Conservation (phyloP, 2,113 vertebrate species). For the Oryzias javanicus region DNA sequence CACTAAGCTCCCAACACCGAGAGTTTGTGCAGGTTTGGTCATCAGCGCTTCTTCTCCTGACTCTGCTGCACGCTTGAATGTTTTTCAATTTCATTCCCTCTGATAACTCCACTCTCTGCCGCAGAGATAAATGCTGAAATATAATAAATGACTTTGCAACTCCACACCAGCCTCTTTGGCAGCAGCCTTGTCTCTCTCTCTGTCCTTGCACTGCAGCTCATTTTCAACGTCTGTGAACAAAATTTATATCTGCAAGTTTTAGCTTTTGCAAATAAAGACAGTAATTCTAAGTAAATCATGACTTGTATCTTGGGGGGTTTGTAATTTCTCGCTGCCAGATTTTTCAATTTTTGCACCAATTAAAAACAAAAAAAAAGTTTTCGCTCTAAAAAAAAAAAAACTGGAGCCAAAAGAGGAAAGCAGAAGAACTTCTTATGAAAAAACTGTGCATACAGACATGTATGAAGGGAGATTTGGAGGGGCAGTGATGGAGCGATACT, state of each 20-base stretch:
- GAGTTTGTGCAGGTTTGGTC: slow-evolving; percentile 34
- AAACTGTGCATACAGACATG: slow-evolving; percentile 18
- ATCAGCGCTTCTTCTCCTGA: slow-evolving; percentile 53
- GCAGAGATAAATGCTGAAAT: slow-evolving; percentile 65
- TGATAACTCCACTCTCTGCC: slow-evolving; percentile 56
- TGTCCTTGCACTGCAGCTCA: slow-evolving; percentile 24
- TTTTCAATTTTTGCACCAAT: not conserved
- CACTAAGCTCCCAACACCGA: slow-evolving; percentile 33
- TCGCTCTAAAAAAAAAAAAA: too few relatives aligned
- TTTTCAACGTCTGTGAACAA: slow-evolving; percentile 44
- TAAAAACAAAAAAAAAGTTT: too few relatives aligned
- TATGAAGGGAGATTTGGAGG: slow-evolving; percentile 34
- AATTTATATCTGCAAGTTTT: slow-evolving; percentile 45
- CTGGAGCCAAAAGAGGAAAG: too few relatives aligned
- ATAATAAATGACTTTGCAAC: slow-evolving; percentile 58
- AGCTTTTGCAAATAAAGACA: slow-evolving; percentile 31
- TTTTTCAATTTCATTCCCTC: slow-evolving; percentile 68
- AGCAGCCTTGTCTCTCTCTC: slow-evolving; percentile 25
- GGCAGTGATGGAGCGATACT: slow-evolving; percentile 33
- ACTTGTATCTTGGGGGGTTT: slow-evolving; percentile 13
- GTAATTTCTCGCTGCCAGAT: slow-evolving; percentile 2
- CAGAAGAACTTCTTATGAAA: not conserved
- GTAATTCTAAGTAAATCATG: slow-evolving; percentile 4
- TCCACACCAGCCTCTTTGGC: slow-evolving; percentile 41
- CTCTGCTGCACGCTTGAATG: slow-evolving; percentile 63